A percentile compares a stretch with the other conserved stretches of the same genome.
These are phyloP conservation scores for Drosophila insularis DNA, from an alignment of 1,140 invertebrate genomes.

Conservation along the genomic window DNA sequence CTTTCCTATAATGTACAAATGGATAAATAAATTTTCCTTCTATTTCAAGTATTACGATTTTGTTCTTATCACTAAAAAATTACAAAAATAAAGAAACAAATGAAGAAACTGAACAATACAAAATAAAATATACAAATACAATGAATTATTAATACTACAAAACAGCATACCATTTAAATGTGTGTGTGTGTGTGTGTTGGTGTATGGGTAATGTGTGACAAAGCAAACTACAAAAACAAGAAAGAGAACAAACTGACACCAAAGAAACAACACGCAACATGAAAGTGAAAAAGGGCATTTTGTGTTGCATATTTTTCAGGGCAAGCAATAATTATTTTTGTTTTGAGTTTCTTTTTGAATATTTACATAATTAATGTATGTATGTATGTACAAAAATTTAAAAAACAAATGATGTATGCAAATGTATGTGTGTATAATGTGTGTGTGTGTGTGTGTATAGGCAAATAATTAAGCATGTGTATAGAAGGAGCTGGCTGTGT, in stretches of 20 bases:
- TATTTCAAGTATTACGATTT: neutral
- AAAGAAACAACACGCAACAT: conserved; percentile 48
- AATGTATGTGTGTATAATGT: conserved; percentile 16
- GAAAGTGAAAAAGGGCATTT: conserved; percentile 27
- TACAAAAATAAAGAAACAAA: neutral
- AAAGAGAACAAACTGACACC: neutral
- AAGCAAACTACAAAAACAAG: conserved; percentile 40
- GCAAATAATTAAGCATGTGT: conserved; percentile 21
- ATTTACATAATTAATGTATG: conserved; percentile 45
- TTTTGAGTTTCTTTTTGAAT: conserved; percentile 19
- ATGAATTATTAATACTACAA: conserved; percentile 1
- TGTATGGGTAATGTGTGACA: conserved; percentile 5
- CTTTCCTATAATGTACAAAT: no score
- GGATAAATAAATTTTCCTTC: no score
- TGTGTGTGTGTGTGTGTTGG: no score
- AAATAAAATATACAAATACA: conserved; percentile 12
- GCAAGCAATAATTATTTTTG: neutral
- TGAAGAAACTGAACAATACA: conserved; percentile 16
- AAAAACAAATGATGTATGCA: neutral
- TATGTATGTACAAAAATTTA: conserved; percentile 17
- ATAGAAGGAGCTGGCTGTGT: neutral
- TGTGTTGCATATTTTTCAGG: neutral
- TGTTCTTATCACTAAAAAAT: neutral
- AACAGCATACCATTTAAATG: conserved; percentile 18
- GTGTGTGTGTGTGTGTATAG: conserved; percentile 6